A percentile compares a stretch with the other conserved stretches of the same genome.
These are phyloP conservation scores for Littorina saxatilis DNA, from an alignment of 1,140 invertebrate species.

Conservation along the genomic window DNA sequence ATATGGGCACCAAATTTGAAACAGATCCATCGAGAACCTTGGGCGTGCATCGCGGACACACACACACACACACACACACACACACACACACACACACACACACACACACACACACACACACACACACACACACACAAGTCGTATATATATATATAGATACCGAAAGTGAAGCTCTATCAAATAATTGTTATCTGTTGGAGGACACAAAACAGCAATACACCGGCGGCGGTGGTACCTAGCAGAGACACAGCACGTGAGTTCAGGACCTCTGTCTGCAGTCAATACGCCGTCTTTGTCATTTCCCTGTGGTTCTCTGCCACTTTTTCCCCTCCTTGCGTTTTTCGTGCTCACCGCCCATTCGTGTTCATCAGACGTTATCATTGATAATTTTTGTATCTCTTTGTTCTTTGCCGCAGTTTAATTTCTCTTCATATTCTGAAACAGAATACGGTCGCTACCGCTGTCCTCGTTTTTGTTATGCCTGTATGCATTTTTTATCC, in stretches of 20 bases:
- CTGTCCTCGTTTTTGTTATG: too few species aligned
- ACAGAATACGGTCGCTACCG: conserved; percentile 1
- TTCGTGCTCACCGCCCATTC: conserved; percentile 9
- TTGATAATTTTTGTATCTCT: conserved; percentile 25
- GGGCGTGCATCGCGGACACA: too few species aligned
- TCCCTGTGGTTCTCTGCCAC: neutral
- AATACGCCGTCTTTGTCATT: conserved; percentile 21
- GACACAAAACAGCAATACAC: neutral
- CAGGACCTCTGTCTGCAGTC: neutral
- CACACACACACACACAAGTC: neutral
- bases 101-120: conserved; percentile 16
- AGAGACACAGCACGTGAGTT: neutral
- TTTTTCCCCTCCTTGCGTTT: neutral
- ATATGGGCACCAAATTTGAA: too few species aligned
- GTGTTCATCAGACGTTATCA: conserved; percentile 15
- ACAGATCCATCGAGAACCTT: too few species aligned
- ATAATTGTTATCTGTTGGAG: neutral
- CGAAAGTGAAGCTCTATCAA: neutral
- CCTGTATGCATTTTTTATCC: neutral
- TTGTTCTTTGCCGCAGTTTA: conserved; percentile 6
- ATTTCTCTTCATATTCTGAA: conserved; percentile 19
- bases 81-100: conserved; percentile 7
- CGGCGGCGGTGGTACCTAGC: too few species aligned
- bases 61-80: neutral
- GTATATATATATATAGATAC: neutral